These are phyloP conservation scores for Psammodynastes pulverulentus DNA, from an alignment of 2,113 vertebrate species.

Conservation along the genomic window DNA sequence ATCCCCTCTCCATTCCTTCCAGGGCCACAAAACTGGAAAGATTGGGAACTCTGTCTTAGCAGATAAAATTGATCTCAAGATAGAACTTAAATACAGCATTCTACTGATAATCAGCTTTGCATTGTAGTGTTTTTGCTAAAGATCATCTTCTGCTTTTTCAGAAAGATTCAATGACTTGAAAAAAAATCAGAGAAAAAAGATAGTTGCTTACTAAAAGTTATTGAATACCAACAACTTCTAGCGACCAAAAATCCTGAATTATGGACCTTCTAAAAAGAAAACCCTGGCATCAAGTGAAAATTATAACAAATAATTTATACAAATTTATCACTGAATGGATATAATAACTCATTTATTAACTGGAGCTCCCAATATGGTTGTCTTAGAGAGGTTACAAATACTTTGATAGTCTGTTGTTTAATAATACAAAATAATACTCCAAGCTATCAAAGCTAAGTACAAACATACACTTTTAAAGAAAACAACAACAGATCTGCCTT, in stretches of 20 bases:
- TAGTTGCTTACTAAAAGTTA: not conserved
- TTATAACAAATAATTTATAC: not conserved
- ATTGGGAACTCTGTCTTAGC: not conserved
- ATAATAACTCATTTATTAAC: not conserved
- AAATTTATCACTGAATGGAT: not conserved
- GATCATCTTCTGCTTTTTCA: not conserved
- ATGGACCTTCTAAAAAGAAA: not conserved
- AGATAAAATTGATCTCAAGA: not conserved
- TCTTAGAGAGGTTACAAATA: not conserved
- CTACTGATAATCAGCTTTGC: not conserved
- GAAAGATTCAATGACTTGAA: not conserved
- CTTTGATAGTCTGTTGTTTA: not conserved
- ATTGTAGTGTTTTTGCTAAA: not conserved
- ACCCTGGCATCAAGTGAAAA: fast-evolving
- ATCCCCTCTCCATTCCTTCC: not conserved
- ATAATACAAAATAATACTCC: not conserved
- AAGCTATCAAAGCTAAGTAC: not conserved
- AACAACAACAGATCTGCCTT: not conserved
- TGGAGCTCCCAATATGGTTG: fast-evolving
- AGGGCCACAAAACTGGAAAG: not conserved
- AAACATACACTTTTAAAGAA: not conserved
- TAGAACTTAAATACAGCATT: not conserved
- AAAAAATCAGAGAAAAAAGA: not conserved
- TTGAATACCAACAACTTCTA: not conserved
- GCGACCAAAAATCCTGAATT: not conserved